Evolutionary conservation across 2,113 vertebrate genomes (phyloP), one percentile per base, ranked within the genome.

Genomic region (Leiothrix lutea): DNA sequence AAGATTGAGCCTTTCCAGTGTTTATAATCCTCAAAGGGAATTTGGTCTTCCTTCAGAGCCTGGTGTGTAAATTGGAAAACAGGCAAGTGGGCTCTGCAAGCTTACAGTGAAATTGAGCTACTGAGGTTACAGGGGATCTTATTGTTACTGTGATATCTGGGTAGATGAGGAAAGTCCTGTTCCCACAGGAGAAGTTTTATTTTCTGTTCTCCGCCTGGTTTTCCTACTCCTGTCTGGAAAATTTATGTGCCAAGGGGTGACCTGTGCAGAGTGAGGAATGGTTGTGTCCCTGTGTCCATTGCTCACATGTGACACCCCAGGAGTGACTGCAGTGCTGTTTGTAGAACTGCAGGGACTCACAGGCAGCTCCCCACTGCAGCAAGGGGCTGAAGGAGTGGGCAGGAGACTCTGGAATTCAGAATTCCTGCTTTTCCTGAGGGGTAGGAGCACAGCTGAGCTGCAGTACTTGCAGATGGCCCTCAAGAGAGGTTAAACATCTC

Each of bases 291-390:
- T 3, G 51, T 92, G 80, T 24, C 60, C 61, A 25, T 28, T 44
- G 69, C 82, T 36, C 26, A 3, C 26, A 3, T 2, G 7, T 28
- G 3, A 11, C 4, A 0, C 66, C 19, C 38, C 3, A 6, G 54
- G 50, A 62, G 64, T 40, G 16, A 16, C 14, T 50, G 6, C 53
- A 1, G 7, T 38, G 70, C 74, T 61, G 15, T 20, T 24, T 24
- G 5, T 3, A 8, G 35, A 38, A 38, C 36, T 8, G 18, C 33
- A 17, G 11, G 51, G 48, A 57, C 51, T 73, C 15, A 0, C 2
- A 22, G 40, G 61, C 56, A 72, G 66, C 77, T 85, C 14, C 35
- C 18, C 17, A 2, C 53, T 14, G 53, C 40, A 40, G 40, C 40
- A 40, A 40, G 40, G 11, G 40, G 40, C 40, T 40, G 40, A 69